Base-by-base conservation (phyloP, 2,113 vertebrate genomes). In the Chiloscyllium plagiosum region DNA sequence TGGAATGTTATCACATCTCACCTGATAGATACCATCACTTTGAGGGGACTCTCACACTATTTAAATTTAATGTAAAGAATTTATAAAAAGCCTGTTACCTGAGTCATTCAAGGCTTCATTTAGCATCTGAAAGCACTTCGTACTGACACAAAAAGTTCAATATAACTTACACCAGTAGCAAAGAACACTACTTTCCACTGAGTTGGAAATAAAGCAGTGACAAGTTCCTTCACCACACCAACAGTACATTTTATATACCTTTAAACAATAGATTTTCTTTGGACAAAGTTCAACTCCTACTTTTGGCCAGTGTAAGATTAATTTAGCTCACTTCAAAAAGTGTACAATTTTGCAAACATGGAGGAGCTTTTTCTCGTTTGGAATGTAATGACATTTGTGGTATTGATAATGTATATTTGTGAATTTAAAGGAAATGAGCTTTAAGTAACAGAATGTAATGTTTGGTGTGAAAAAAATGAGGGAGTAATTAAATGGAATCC, bases 401-500 rank as follows among this genome's bases (percentile, higher is more conserved):
- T 52, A 95, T 95, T 95, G 12, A 47, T 50, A 72, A 95, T 29
- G 93, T 50, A 61, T 0, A 42, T 22, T 15, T 52, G 47, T 50
- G 13, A 24, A 15, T 76, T 76, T 72, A 33, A 72, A 76, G 42
- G 47, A 47, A 76, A 95, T 24, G n/a, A 50, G 8, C 69, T 50
- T 94, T 95, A 33, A 72, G 24, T 20, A n/a, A 42, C 29, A 52
- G 69, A 95, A 95, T 70, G 72, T 72, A 95, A 29, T 94, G 94
- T 96, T 76, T 97, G 97, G 97, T 97, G 97, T 97, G 69, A 72
- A 97, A 97, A 97, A 97, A 97, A 97, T 97, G 97, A 97, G 96
- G 97, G 97, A 97, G 97, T 97, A 96, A 97, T 97, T 97, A 97
- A 98, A 97, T 97, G 96, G 96, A 97, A 96, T 95, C 96, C 95